Conservation (phyloP, 2,888 invertebrate species). For the Lamellibrachia columna region DNA sequence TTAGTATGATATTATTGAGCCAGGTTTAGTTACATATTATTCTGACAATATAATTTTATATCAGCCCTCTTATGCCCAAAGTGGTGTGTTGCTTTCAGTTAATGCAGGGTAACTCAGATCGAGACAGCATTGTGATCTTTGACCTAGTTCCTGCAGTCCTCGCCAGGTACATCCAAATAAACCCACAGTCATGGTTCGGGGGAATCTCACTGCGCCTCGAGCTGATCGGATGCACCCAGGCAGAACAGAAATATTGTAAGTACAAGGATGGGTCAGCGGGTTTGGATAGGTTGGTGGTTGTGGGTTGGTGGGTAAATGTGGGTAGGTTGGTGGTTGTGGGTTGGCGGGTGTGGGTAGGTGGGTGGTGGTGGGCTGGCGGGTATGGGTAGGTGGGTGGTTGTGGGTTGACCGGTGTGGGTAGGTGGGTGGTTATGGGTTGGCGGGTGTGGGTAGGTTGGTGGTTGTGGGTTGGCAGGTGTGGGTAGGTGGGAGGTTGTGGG, state of each 20-base stretch:
- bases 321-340: too few relatives aligned
- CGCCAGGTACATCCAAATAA: constrained; percentile 26
- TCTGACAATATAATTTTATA: background rate
- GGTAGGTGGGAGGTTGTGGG: too few relatives aligned
- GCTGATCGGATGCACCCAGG: constrained; percentile 33
- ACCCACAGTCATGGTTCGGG: constrained; percentile 21
- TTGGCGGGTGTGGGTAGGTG: too few relatives aligned
- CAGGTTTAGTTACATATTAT: background rate
- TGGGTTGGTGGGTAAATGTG: too few relatives aligned
- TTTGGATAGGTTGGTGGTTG: too few relatives aligned
- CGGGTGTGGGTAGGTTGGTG: too few relatives aligned
- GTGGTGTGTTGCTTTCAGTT: background rate
- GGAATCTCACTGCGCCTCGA: constrained; percentile 27
- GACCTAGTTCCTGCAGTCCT: constrained; percentile 24
- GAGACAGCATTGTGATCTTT: background rate
- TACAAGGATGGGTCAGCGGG: background rate
- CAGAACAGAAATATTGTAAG: constrained; percentile 25
- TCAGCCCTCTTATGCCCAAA: too few relatives aligned
- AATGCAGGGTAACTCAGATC: constrained; percentile 21
- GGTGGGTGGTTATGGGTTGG: too few relatives aligned
- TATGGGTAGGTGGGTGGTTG: too few relatives aligned
- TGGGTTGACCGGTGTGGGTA: too few relatives aligned
- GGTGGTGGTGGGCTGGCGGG: too few relatives aligned
- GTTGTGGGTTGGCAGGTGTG: too few relatives aligned
- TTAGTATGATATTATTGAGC: background rate